Evolutionary conservation across 2,797 vertebrate genomes (phyloP), one percentile per base, ranked within the genome.

Genomic region (Dallia pectoralis): DNA sequence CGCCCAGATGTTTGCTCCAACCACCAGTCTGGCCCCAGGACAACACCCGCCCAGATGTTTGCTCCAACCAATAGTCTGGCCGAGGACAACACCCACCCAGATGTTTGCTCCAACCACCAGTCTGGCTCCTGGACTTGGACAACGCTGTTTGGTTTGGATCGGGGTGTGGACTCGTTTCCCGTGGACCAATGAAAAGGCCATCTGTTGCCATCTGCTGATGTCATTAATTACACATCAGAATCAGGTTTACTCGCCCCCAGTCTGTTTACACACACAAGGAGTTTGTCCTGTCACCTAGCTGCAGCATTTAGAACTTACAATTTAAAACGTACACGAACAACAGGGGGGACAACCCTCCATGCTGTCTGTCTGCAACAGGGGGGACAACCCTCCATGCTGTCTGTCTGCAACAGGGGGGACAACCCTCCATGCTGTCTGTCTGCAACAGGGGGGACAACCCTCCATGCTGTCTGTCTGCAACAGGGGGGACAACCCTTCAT

Each of bases 61-160:
- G n/a, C n/a, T n/a, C n/a, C n/a, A n/a, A n/a, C n/a, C n/a, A n/a
- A n/a, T n/a, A n/a, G n/a, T n/a, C n/a, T n/a, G 40, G 40, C 40
- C 40, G 2, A 59, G 3, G n/a, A 59, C 53, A 12, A 59, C 12
- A 59, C n/a, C n/a, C n/a, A n/a, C n/a, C n/a, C n/a, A n/a, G 48
- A 18, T 66, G 40, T 75, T n/a, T 32, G 36, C 19, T 18, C 32
- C n/a, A n/a, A 5, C 68, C 27, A 44, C 66, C 27, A 65, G 48
- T 51, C 44, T 32, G 22, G 36, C 63, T n/a, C 49, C 12, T 69
- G 29, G 36, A 67, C 27, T 67, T 9, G 65, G 44, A 68, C 29
- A 25, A 48, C 33, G n/a, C 47, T 74, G 61, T 77, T 73, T 77
- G 59, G 25, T n/a, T 70, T 77, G 76, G 76, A 77, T 36, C 71